Evolutionary conservation across 2,113 vertebrate genomes (phyloP), one percentile per base, ranked within the genome.

Genomic region (Thryonomys swinderianus): DNA sequence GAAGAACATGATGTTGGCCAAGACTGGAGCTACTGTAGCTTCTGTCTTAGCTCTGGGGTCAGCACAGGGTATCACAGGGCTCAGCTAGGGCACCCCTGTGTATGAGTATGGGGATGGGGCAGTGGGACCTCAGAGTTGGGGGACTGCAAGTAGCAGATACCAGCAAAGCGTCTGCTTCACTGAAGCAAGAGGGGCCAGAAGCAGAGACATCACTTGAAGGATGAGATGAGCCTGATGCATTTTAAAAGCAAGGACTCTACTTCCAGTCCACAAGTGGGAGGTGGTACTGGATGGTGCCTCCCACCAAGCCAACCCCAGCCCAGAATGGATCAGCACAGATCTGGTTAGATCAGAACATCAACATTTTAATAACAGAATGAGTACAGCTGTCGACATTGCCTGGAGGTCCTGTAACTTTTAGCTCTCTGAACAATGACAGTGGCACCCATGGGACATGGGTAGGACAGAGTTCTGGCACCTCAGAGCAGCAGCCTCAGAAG

Each of bases 401-500:
- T 27, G 16, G 17, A 82, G 30, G n/a, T 20, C 71, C 57, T 80
- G 7, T 25, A 37, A 66, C 34, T 74, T 40, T 40, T 37, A 67
- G 10, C n/a, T 37, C 21, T 64, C 55, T 3, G 42, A 93, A 37
- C 51, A 84, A 9, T 66, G 13, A 78, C 2, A 4, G 27, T 27
- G 11, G 7, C 25, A 20, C 6, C 61, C 48, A 2, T 1, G 4
- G 59, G 85, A 12, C 18, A 48, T 12, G 30, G 30, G 61, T 7
- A 27, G 62, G 40, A 11, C 73, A 53, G 18, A 88, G 13, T 25
- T 40, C 37, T 78, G 20, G 67, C 34, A 61, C 45, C 88, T 97
- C 81, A 97, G 59, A 85, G 48, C 45, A 95, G 59, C 51, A 94
- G 53, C 13, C 61, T 17, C 53, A 93, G 53, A 59, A 97, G 73